Conservation (phyloP, 2,113 vertebrate genomes). For the Speoplatyrhinus poulsoni region DNA sequence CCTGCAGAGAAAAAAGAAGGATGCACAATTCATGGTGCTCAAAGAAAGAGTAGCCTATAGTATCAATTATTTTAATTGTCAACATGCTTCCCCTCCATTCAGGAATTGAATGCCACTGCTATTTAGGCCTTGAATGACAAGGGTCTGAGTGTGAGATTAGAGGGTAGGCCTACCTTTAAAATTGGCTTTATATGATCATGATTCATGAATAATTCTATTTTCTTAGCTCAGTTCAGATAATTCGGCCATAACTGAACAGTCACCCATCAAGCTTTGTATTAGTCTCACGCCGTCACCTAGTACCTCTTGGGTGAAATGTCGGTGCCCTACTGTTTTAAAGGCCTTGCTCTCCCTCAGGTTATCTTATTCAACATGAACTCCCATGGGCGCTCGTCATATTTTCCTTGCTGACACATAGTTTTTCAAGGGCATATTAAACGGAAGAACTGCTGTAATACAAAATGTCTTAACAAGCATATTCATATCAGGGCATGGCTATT, state of each 20-base stretch:
- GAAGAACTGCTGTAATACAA: neutral
- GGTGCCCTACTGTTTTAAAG: neutral
- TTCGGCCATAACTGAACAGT: neutral
- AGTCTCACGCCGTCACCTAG: neutral
- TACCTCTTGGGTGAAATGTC: constrained; percentile 17
- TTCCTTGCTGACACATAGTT: constrained; percentile 24
- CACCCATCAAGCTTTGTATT: neutral
- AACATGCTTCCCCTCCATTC: no score
- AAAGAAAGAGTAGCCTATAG: no score
- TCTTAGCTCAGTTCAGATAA: neutral
- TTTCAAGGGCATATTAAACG: constrained; percentile 19
- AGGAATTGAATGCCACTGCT: no score
- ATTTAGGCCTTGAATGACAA: no score
- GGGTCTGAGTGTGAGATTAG: no score
- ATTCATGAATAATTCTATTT: constrained; percentile 26
- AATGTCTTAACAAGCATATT: no score
- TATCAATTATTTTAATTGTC: no score
- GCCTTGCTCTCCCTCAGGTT: constrained; percentile 25
- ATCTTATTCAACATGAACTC: constrained; percentile 40
- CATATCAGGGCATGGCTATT: no score
- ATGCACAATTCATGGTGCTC: no score
- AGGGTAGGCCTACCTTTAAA: neutral
- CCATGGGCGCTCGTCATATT: constrained; percentile 18
- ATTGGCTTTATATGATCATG: constrained; percentile 11
- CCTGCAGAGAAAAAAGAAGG: no score